Percentiles rank a stretch among this genome's conserved stretches.
phyloP scores from a whole-genome alignment of 2,113 vertebrate species.

The Petromus typicus region DNA sequence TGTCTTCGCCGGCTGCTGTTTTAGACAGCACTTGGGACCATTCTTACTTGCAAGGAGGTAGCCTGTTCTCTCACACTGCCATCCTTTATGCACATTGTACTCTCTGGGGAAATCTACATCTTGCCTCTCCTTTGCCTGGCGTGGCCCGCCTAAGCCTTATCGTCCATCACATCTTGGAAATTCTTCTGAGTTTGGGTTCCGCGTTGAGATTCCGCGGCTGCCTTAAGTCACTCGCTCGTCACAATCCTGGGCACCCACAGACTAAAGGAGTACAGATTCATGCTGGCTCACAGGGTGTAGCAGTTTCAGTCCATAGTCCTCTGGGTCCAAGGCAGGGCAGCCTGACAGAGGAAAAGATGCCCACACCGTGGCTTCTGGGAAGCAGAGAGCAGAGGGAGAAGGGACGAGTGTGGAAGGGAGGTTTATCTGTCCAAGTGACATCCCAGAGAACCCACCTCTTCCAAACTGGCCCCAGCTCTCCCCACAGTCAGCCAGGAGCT shows the following conservation, averaged over 20 bases:
- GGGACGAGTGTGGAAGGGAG: neutral
- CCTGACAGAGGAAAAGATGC: neutral
- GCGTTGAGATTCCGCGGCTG: neutral
- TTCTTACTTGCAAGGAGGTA: neutral
- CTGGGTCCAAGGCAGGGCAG: neutral
- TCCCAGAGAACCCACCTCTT: neutral
- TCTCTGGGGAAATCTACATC: neutral
- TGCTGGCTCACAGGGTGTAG: neutral
- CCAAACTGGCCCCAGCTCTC: neutral
- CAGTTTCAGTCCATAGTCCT: neutral
- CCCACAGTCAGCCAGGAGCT: neutral
- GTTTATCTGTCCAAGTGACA: too few relatives aligned
- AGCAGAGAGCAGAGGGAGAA: neutral
- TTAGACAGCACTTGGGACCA: neutral
- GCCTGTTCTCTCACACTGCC: neutral
- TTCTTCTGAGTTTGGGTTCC: neutral
- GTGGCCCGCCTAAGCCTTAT: neutral
- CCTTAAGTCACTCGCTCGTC: too few relatives aligned
- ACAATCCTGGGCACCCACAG: neutral
- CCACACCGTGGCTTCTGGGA: neutral
- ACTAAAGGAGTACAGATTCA: neutral
- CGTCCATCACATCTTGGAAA: neutral
- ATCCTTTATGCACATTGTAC: neutral
- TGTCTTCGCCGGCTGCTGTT: neutral
- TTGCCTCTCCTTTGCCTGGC: neutral